Percentiles rank a stretch among this genome's conserved stretches.
These are phyloP conservation scores for Bombyx mori DNA, from an alignment of 1,140 invertebrate species.

Conservation along the genomic window ASM3026992v2 NC_085123.1:9319501-9320000, in stretches of 20 bases:
- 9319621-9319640: slow-evolving; percentile 65
- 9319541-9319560: slow-evolving; percentile 67
- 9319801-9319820: no score
- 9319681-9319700: not conserved
- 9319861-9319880: no score
- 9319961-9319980: slow-evolving; percentile 64
- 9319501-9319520: no score
- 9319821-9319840: no score
- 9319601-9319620: slow-evolving; percentile 68
- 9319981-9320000: slow-evolving; percentile 64
- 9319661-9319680: not conserved
- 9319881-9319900: no score
- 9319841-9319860: no score
- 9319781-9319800: not conserved
- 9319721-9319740: no score
- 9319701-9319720: no score
- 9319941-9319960: slow-evolving; percentile 59
- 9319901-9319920: no score
- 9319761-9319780: not conserved
- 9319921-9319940: not conserved
- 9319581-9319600: slow-evolving; percentile 64
- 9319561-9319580: slow-evolving; percentile 67
- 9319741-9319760: no score
- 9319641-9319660: slow-evolving; percentile 54
- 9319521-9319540: no score